Percentiles rank a stretch among this genome's conserved stretches.
phyloP scores from a whole-genome alignment of 2,113 vertebrate genomes.

The Brachypodius melanocephalos region DNA sequence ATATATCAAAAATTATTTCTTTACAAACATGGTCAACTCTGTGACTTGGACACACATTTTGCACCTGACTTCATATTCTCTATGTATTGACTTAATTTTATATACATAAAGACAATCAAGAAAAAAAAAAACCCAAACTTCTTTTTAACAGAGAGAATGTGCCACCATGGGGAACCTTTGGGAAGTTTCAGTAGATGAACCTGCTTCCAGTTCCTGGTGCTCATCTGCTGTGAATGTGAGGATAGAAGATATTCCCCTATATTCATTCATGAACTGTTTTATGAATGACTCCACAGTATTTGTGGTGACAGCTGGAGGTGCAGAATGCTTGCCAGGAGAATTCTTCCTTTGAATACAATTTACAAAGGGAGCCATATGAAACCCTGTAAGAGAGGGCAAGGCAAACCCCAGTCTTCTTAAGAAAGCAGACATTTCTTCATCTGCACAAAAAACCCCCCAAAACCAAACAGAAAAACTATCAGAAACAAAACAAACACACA shows the following conservation, averaged over 20 bases:
- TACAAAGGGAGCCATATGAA: slow-evolving; percentile 3
- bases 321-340: slow-evolving; percentile 8
- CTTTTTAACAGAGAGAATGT: neutral
- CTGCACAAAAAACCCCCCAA: neutral
- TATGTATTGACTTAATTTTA: neutral
- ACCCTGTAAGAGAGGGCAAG: neutral
- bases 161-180: neutral
- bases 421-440: neutral
- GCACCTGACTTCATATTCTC: neutral
- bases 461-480: neutral
- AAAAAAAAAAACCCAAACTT: neutral
- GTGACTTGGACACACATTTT: neutral
- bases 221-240: neutral
- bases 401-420: neutral
- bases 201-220: neutral
- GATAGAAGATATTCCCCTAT: neutral
- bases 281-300: slow-evolving; percentile 11
- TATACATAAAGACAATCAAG: neutral
- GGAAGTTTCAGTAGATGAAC: neutral
- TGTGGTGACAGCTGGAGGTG: slow-evolving; percentile 11
- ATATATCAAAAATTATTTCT: neutral
- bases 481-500: neutral
- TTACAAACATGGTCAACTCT: neutral
- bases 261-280: neutral
- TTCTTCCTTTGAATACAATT: slow-evolving; percentile 3